Evolutionary conservation across 2,888 invertebrate genomes (phyloP).

Genomic region (Drosophila pegasa): DNA sequence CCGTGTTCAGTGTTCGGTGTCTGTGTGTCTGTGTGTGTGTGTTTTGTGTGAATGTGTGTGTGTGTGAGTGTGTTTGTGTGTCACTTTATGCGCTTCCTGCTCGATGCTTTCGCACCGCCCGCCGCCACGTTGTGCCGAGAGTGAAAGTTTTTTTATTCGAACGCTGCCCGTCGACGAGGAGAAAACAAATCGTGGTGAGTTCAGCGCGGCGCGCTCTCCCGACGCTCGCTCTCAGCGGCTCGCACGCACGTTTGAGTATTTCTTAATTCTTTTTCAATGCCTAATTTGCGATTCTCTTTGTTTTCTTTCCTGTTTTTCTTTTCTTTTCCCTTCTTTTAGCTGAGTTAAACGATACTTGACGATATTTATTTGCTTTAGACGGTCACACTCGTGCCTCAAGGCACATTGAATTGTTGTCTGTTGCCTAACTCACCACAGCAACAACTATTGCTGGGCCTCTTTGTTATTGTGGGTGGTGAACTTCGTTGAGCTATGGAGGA

Average conservation of each 20-base stretch:
- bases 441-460: conserved; percentile 41
- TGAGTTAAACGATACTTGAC: conserved; percentile 10
- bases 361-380: conserved; percentile 8
- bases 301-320: conserved; percentile 3
- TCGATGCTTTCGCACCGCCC: conserved; percentile 62
- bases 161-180: conserved; percentile 34
- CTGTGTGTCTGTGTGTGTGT: conserved; percentile 12
- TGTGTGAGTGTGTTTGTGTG: conserved; percentile 58
- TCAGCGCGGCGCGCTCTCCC: conserved; percentile 30
- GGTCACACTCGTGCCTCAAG: conserved; percentile 21
- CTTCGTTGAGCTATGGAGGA: conserved; percentile 8
- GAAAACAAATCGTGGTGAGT: conserved; percentile 60
- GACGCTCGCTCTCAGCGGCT: conserved; percentile 22
- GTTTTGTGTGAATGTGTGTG: conserved; percentile 21
- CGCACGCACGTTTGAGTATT: conserved; percentile 24
- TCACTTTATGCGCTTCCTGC: conserved; percentile 77
- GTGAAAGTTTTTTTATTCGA: conserved; percentile 66
- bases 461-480: conserved; percentile 48
- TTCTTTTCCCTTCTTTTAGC: background rate
- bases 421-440: conserved; percentile 50
- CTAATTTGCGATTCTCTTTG: conserved; percentile 10
- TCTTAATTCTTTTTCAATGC: conserved; percentile 20
- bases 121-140: conserved; percentile 78
- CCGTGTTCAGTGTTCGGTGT: conserved; percentile 2
- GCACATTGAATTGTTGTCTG: conserved; percentile 37